Conservation (phyloP, 1,140 invertebrate species). For the Lepidotrigona ventralis region DNA sequence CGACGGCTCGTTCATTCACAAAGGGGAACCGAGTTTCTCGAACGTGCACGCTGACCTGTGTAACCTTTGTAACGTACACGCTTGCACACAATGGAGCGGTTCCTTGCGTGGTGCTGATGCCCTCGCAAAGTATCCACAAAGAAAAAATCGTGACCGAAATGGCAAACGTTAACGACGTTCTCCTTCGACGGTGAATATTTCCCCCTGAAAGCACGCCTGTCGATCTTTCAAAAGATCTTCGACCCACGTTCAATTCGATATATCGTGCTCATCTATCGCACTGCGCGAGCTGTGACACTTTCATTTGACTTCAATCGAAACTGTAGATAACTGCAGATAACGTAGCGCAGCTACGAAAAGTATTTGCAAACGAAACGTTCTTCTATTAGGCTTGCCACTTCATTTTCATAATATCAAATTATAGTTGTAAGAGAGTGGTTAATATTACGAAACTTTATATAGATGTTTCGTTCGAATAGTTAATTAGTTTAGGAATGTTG, state of each 20-base stretch:
- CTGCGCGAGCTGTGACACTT: background rate
- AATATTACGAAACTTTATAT: background rate
- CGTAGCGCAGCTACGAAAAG: too few relatives aligned
- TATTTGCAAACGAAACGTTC: too few relatives aligned
- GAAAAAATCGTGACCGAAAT: constrained; percentile 16
- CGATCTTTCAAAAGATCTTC: background rate
- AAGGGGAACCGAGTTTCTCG: constrained; percentile 14
- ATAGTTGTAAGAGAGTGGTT: background rate
- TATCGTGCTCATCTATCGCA: background rate
- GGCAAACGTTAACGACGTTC: constrained; percentile 34
- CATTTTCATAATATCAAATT: too few relatives aligned
- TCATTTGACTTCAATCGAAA: background rate
- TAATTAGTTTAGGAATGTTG: too few relatives aligned
- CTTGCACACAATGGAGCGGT: constrained; percentile 28
- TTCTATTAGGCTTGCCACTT: too few relatives aligned
- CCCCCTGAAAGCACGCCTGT: background rate
- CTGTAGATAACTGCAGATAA: background rate
- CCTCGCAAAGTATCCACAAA: constrained; percentile 3
- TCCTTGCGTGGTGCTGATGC: background rate
- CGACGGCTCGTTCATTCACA: constrained; percentile 2
- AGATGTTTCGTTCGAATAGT: too few relatives aligned
- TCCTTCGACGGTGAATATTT: background rate
- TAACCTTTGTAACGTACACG: constrained; percentile 33
- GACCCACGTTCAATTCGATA: background rate
- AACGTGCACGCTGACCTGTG: constrained; percentile 38